These are phyloP conservation scores for Hofmannophila pseudospretella DNA, from an alignment of 2,888 invertebrate genomes.

Conservation along the genomic window DNA sequence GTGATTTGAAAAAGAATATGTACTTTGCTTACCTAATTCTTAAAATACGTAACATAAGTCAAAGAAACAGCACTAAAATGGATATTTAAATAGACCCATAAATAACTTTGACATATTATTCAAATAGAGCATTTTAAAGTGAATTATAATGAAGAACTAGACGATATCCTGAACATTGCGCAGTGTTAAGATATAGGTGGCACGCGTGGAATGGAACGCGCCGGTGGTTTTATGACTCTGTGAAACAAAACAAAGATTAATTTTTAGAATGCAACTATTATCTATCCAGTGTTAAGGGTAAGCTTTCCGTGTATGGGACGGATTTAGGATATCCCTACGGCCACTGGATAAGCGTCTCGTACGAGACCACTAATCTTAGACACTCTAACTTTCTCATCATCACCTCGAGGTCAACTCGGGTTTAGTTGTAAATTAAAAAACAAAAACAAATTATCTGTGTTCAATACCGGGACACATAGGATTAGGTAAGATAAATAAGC, in stretches of 20 bases:
- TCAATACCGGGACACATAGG: no score
- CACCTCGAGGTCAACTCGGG: no score
- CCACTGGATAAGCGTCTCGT: no score
- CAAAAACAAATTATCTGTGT: no score
- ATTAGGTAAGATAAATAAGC: no score
- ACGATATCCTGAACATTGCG: conserved; percentile 28
- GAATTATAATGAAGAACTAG: conserved; percentile 25
- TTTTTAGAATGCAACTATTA: conserved; percentile 28
- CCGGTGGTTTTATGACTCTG: conserved; percentile 19
- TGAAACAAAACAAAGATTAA: conserved; percentile 25
- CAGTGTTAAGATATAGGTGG: conserved; percentile 27
- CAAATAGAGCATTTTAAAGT: background rate
- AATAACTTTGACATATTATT: conserved; percentile 15
- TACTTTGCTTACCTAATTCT: no score
- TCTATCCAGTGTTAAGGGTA: conserved; percentile 18
- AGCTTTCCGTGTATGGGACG: no score
- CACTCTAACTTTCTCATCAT: no score
- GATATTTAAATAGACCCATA: conserved; percentile 18
- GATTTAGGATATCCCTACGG: conserved; percentile 1
- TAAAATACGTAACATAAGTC: no score
- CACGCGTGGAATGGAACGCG: conserved; percentile 16
- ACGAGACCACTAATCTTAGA: no score
- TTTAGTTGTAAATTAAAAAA: no score
- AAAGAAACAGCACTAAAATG: conserved; percentile 12
- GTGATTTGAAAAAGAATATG: no score